These are phyloP conservation scores for Apotomis capreana DNA, from an alignment of 2,888 invertebrate species.

Conservation along the genomic window DNA sequence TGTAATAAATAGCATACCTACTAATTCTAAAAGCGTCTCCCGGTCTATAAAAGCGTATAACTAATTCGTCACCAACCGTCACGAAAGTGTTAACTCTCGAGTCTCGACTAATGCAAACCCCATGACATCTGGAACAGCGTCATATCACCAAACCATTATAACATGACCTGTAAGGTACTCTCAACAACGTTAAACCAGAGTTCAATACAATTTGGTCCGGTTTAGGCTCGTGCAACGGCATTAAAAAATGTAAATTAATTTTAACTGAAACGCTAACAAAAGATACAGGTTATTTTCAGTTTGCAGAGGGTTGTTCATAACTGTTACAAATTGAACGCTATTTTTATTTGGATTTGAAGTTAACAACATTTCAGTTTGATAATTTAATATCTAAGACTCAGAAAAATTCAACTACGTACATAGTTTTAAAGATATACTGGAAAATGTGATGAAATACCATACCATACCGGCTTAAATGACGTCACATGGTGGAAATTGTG, in stretches of 20 bases:
- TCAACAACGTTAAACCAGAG: background rate
- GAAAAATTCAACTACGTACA: too few relatives aligned
- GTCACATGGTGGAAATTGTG: too few relatives aligned
- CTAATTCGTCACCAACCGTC: constrained; percentile 36
- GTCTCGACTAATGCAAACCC: constrained; percentile 6
- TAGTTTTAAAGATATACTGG: too few relatives aligned
- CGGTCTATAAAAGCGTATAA: constrained; percentile 12
- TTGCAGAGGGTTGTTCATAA: constrained; percentile 15
- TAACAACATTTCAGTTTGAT: too few relatives aligned
- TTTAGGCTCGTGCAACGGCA: constrained; percentile 22
- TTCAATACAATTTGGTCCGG: background rate
- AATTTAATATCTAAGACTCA: too few relatives aligned
- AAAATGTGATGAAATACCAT: too few relatives aligned
- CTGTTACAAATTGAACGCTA: background rate
- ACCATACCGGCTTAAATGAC: too few relatives aligned
- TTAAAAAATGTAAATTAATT: constrained; percentile 24
- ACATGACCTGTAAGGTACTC: background rate
- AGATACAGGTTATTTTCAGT: constrained; percentile 33
- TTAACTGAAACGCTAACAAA: constrained; percentile 27
- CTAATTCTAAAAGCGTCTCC: constrained; percentile 10
- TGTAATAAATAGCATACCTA: too few relatives aligned
- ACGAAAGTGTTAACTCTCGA: constrained; percentile 26
- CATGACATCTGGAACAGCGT: constrained; percentile 29
- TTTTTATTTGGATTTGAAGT: too few relatives aligned
- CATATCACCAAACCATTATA: constrained; percentile 2